Base-by-base conservation (phyloP, 1,140 invertebrate genomes). In the Leucophenga varia region DNA sequence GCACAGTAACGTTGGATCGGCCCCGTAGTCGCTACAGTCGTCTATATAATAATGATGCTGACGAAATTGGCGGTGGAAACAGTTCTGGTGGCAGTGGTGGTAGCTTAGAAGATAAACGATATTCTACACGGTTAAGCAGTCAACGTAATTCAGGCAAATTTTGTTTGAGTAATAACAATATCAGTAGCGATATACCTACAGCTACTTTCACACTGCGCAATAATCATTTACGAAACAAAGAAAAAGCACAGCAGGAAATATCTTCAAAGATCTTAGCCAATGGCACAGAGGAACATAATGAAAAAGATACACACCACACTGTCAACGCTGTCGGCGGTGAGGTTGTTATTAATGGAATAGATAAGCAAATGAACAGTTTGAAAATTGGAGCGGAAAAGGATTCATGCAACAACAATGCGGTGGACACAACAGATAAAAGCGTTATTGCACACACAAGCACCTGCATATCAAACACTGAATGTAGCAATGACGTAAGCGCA, bases 21-120 rank as follows among this genome's bases (percentile, higher is more conserved):
- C 64, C 68, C 13, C 52, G 64, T 9, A 72, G 51, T 41, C 69
- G 69, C 4, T 72, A 69, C 25, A 72, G 69, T 51, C 61, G 63
- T 10, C 50, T 72, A 3, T 69, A 72, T 31, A 60, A 59, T 40
- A 64, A 40, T 36, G 57, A 40, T 51, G 55, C 49, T 32, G 56
- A 57, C 28, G 53, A 48, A 18, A 55, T 45, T 19, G 20, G 13
- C 10, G 32, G 14, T 10, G 22, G 30, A 14, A 12, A n/a, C n/a
- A n/a, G n/a, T n/a, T n/a, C n/a, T n/a, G n/a, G n/a, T 31, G 8
- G 19, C 30, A 13, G 39, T 25, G 5, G 10, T 25, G 10, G 22
- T 25, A 25, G 22, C 22, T n/a, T n/a, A 25, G 10, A 5, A 25
- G 5, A 25, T 25, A 25, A 6, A 25, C 22, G 22, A 25, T n/a